A percentile compares a stretch with the other conserved stretches of the same genome.
These are phyloP conservation scores for Aphaenogaster ashmeadi DNA, from an alignment of 1,140 invertebrate species.

Conservation along the genomic window DNA sequence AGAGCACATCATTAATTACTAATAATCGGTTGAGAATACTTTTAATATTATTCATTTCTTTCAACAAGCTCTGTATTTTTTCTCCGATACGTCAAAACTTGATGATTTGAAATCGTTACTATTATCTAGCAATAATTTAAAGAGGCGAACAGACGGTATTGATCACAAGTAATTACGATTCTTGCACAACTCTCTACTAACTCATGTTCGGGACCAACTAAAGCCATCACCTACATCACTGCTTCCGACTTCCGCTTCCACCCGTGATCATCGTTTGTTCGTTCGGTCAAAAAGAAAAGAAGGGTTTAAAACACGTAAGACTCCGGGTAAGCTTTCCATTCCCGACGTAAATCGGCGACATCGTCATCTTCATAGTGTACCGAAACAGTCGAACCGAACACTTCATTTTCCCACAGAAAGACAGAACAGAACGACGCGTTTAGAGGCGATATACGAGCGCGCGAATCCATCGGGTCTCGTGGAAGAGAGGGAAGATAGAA, in stretches of 20 bases:
- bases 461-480: background rate
- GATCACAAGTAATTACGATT: slow-evolving; percentile 61
- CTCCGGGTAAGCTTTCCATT: slow-evolving; percentile 13
- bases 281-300: slow-evolving; percentile 13
- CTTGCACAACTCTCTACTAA: slow-evolving; percentile 74
- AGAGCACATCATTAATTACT: background rate
- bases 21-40: background rate
- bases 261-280: slow-evolving; percentile 36
- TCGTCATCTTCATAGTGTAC: slow-evolving; percentile 2
- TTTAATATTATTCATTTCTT: background rate
- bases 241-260: slow-evolving; percentile 69
- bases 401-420: slow-evolving; percentile 22
- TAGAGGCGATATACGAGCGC: slow-evolving; percentile 20
- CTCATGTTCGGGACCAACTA: slow-evolving; percentile 86
- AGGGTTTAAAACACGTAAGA: background rate
- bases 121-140: background rate
- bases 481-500: background rate
- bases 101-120: slow-evolving; percentile 5
- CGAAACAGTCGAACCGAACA: slow-evolving; percentile 27
- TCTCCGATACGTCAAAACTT: background rate
- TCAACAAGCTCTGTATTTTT: background rate
- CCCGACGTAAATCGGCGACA: slow-evolving; percentile 21
- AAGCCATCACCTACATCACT: slow-evolving; percentile 79
- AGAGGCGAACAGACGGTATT: background rate
- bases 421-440: background rate